These are phyloP conservation scores for Scolanthus callimorphus DNA, from an alignment of 92 coral and sea anemone species.

Conservation along the genomic window DNA sequence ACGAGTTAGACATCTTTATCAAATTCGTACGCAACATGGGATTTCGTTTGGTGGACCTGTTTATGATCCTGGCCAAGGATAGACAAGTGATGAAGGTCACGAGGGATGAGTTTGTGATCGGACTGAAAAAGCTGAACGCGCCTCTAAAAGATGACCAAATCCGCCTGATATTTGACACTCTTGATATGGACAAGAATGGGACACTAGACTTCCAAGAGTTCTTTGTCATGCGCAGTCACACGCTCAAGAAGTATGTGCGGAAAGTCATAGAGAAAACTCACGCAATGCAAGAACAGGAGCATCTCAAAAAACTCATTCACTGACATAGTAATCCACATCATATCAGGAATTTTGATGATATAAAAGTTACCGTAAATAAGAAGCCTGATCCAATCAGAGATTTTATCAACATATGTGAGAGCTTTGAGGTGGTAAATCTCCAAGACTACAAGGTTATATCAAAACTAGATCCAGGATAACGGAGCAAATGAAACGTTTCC, in stretches of 20 bases:
- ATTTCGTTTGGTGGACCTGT: constrained; percentile 72
- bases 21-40: constrained; percentile 54
- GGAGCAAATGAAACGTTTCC: too few relatives aligned
- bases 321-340: too few relatives aligned
- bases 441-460: too few relatives aligned
- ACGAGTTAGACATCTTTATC: constrained; percentile 39
- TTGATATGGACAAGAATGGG: constrained; percentile 53
- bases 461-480: too few relatives aligned
- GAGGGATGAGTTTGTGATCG: constrained; percentile 51
- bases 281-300: too few relatives aligned
- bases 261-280: neutral
- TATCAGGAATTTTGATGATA: too few relatives aligned
- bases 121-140: constrained; percentile 61
- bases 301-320: too few relatives aligned
- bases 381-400: too few relatives aligned
- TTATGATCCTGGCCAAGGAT: constrained; percentile 57
- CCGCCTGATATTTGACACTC: constrained; percentile 43
- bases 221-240: constrained; percentile 7
- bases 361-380: too few relatives aligned
- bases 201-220: constrained; percentile 55
- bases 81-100: constrained; percentile 34
- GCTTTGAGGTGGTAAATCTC: too few relatives aligned
- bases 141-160: constrained; percentile 59
- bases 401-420: too few relatives aligned
- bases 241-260: neutral